Percentiles rank a stretch among this genome's conserved stretches.
phyloP scores from a whole-genome alignment of 2,888 invertebrate genomes.

The Gymnocheta viridis region DNA sequence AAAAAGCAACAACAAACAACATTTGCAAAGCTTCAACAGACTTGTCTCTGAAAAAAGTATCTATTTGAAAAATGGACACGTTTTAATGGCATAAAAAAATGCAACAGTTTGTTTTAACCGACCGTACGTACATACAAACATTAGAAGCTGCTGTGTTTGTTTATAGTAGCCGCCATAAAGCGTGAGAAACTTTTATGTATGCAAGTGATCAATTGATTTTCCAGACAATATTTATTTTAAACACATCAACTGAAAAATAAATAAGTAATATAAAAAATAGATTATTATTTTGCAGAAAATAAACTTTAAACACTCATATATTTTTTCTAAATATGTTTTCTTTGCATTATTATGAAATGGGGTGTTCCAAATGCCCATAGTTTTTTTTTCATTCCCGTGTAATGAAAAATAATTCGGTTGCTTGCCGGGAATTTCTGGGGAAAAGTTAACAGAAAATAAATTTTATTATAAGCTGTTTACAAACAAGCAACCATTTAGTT shows the following conservation, averaged over 20 bases:
- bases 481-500: no score
- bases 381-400: no score
- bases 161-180: conserved; percentile 41
- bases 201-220: conserved; percentile 53
- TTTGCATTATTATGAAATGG: no score
- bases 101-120: conserved; percentile 35
- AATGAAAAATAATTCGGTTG: no score
- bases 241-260: neutral
- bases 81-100: conserved; percentile 53
- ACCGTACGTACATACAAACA: neutral
- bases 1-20: neutral
- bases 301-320: no score
- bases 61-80: conserved; percentile 59
- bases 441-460: no score
- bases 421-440: no score
- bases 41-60: conserved; percentile 36
- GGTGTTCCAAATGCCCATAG: no score
- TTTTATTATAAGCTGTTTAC: no score
- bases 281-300: conserved; percentile 6
- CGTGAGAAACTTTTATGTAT: conserved; percentile 61
- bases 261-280: neutral
- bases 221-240: conserved; percentile 48
- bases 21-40: conserved; percentile 25
- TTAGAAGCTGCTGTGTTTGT: conserved; percentile 35
- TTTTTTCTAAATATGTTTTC: no score